These are phyloP conservation scores for Drosophila suzukii DNA, from an alignment of 1,140 invertebrate genomes.

Conservation along the genomic window DNA sequence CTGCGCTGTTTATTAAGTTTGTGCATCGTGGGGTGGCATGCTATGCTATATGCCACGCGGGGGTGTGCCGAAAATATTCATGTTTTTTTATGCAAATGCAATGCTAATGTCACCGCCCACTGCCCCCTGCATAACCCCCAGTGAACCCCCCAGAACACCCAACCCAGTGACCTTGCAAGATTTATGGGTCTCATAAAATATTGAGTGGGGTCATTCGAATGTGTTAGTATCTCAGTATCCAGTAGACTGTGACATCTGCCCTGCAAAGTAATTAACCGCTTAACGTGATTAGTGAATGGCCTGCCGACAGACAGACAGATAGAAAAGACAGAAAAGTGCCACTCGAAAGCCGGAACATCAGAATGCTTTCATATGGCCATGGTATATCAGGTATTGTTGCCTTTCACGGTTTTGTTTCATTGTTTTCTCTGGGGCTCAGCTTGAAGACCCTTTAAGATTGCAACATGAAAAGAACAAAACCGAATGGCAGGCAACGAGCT, in stretches of 20 bases:
- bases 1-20: slow-evolving; percentile 73
- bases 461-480: slow-evolving; percentile 50
- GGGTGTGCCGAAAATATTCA: slow-evolving; percentile 36
- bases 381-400: slow-evolving; percentile 14
- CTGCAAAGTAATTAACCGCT: slow-evolving; percentile 68
- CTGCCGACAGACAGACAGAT: slow-evolving; percentile 16
- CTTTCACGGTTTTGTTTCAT: slow-evolving; percentile 10
- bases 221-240: slow-evolving; percentile 6
- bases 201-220: slow-evolving; percentile 46
- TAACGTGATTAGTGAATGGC: slow-evolving; percentile 59
- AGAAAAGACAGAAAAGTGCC: slow-evolving; percentile 19
- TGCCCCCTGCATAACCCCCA: not conserved
- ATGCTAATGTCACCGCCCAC: slow-evolving; percentile 52
- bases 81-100: slow-evolving; percentile 73
- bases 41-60: slow-evolving; percentile 4
- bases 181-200: slow-evolving; percentile 42
- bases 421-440: slow-evolving; percentile 10
- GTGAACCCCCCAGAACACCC: no score
- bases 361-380: slow-evolving; percentile 50
- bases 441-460: slow-evolving; percentile 54
- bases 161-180: slow-evolving; percentile 38
- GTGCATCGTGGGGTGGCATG: slow-evolving; percentile 26
- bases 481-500: slow-evolving; percentile 36
- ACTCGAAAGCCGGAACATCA: slow-evolving; percentile 29
- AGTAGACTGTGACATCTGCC: slow-evolving; percentile 17